Evolutionary conservation across 2,888 invertebrate species (phyloP), one percentile per base, ranked within the genome.

Genomic region (Galeruca laticollis): DNA sequence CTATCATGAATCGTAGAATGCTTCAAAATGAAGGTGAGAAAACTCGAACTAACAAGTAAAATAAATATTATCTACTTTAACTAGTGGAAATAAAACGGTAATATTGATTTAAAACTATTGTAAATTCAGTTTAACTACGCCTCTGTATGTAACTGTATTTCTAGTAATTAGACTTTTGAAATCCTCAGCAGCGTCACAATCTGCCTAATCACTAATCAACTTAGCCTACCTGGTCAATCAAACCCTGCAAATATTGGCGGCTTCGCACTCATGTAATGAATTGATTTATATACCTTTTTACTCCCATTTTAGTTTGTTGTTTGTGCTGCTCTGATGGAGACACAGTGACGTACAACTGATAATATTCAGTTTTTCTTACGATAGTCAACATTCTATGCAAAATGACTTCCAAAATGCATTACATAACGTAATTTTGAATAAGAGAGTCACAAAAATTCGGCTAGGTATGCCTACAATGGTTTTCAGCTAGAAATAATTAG

Each of bases 191-290:
- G 84, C 85, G 84, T 85, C 84, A 85, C 84, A 85, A 85, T 85
- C 84, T 82, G 83, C 82, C 84, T 85, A 86, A 85, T 86, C 85
- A 83, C 85, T 85, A 86, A 85, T 86, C 86, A 86, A 85, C 83
- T 85, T 85, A 85, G 84, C 81, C 84, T 84, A 84, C 84, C 85
- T 84, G 84, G 83, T 84, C 84, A 84, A 84, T 84, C 83, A 84
- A 77, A 74, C 78, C 79, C 75, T 71, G 80, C 76, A 79, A 79
- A 79, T 78, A 80, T 79, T 77, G 78, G 79, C 79, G 77, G 78
- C 78, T 76, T 74, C 74, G 74, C 76, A 75, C 64, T 72, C 72
- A 75, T 76, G 77, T 84, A 85, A 85, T 84, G 83, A 85, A 85
- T 85, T 84, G 85, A 85, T 85, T 84, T 84, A 84, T 83, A 80